Evolutionary conservation across 2,797 vertebrate genomes (phyloP).

Genomic region (Caiman crocodilus): DNA sequence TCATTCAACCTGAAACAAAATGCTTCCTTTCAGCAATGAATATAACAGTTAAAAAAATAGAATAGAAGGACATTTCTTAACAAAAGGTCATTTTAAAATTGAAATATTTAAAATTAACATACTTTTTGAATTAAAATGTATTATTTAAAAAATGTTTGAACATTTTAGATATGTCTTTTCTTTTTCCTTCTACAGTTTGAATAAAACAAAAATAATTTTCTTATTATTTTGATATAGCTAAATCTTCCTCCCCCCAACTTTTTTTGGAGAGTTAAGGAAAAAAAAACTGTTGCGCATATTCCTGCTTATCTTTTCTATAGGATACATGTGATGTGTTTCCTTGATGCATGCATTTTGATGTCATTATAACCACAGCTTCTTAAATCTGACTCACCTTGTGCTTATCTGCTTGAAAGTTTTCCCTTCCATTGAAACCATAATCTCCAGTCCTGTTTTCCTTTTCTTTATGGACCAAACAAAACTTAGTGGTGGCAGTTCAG

Average conservation of each 20-base stretch:
- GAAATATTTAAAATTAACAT: too few species aligned
- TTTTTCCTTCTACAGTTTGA: neutral
- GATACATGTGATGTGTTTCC: neutral
- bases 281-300: too few species aligned
- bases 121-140: too few species aligned
- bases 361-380: neutral
- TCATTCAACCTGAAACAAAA: neutral
- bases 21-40: neutral
- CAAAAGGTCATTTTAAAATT: too few species aligned
- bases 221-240: neutral
- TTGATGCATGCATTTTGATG: accelerated
- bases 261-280: too few species aligned
- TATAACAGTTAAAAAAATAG: neutral
- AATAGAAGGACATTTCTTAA: too few species aligned
- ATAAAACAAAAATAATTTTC: neutral
- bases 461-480: neutral
- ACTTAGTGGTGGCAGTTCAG: neutral
- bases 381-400: neutral
- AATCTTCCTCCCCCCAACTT: neutral
- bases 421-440: neutral
- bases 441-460: neutral
- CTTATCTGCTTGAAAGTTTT: neutral
- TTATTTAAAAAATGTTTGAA: too few species aligned
- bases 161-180: neutral
- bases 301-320: neutral